These are phyloP conservation scores for Eumeta japonica DNA, from an alignment of 1,140 invertebrate species.

Conservation along the genomic window DNA sequence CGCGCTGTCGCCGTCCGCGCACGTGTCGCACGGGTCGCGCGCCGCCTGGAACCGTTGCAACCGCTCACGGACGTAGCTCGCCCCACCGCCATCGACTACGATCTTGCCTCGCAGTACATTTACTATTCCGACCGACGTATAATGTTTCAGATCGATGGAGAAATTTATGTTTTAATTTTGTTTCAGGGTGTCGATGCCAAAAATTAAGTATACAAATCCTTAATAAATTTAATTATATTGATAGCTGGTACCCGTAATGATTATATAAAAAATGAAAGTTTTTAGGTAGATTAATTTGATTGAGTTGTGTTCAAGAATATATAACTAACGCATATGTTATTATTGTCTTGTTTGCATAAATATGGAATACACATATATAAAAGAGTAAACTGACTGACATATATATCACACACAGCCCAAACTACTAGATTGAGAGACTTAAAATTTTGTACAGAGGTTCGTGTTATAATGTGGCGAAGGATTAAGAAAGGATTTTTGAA, in stretches of 20 bases:
- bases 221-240: neutral
- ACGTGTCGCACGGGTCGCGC: conserved; percentile 20
- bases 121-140: conserved; percentile 71
- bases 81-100: conserved; percentile 69
- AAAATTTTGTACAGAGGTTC: too few relatives aligned
- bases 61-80: conserved; percentile 65
- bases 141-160: neutral
- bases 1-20: conserved; percentile 17
- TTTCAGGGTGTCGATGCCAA: neutral
- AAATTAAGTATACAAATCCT: neutral
- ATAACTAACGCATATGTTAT: too few relatives aligned
- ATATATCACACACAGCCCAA: too few relatives aligned
- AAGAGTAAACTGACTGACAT: too few relatives aligned
- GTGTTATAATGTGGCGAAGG: too few relatives aligned
- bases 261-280: too few relatives aligned
- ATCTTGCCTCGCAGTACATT: conserved; percentile 63
- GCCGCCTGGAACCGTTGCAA: conserved; percentile 69
- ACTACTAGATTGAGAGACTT: too few relatives aligned
- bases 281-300: too few relatives aligned
- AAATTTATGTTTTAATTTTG: neutral
- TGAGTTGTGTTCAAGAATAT: too few relatives aligned
- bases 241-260: neutral
- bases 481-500: too few relatives aligned
- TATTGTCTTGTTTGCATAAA: too few relatives aligned
- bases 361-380: too few relatives aligned